These are phyloP conservation scores for Operophtera brumata DNA, from an alignment of 2,888 invertebrate genomes.

Conservation along the genomic window DNA sequence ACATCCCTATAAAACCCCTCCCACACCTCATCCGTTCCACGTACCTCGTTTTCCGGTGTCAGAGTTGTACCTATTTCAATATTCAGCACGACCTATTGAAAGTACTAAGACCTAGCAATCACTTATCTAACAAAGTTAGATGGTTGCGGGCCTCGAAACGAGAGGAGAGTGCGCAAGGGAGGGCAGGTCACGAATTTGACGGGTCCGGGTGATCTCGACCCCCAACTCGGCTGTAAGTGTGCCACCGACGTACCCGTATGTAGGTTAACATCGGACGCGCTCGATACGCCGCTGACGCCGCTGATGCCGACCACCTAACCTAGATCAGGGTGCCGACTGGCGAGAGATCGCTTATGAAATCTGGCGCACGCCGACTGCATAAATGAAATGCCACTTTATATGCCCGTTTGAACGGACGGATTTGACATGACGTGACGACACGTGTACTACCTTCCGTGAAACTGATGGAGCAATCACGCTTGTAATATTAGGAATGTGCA, in stretches of 20 bases:
- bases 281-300: conserved; percentile 74
- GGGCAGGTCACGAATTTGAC: conserved; percentile 70
- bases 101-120: conserved; percentile 42
- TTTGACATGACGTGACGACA: conserved; percentile 41
- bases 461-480: conserved; percentile 28
- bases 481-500: conserved; percentile 25
- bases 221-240: conserved; percentile 65
- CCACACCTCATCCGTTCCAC: no score
- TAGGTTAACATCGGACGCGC: conserved; percentile 79
- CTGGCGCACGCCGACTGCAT: conserved; percentile 74
- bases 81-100: conserved; percentile 35
- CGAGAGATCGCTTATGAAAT: conserved; percentile 80
- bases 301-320: conserved; percentile 79
- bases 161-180: conserved; percentile 50
- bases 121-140: conserved; percentile 57
- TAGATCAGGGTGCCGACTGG: conserved; percentile 80
- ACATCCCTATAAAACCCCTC: no score
- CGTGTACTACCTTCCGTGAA: conserved; percentile 31
- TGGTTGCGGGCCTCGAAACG: conserved; percentile 44
- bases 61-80: conserved; percentile 24
- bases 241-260: conserved; percentile 64
- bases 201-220: conserved; percentile 71
- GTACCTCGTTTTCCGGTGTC: conserved; percentile 14
- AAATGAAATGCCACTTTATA: conserved; percentile 67
- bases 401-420: conserved; percentile 53